Percentiles rank a stretch among this genome's conserved stretches.
These are phyloP conservation scores for Papilio polytes DNA, from an alignment of 1,140 invertebrate species.

Conservation along the genomic window DNA sequence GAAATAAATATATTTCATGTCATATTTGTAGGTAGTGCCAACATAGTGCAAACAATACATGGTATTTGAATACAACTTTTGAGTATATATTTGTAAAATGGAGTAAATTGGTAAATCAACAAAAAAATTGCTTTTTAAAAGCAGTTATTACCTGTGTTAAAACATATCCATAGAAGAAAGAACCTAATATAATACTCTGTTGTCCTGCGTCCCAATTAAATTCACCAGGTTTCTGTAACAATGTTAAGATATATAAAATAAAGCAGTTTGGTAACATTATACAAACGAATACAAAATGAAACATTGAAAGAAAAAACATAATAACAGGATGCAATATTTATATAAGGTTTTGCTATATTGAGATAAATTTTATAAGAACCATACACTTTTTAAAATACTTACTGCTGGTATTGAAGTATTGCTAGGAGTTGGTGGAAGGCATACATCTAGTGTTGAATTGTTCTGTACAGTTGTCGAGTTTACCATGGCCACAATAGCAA, in stretches of 20 bases:
- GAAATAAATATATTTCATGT: slow-evolving; percentile 35
- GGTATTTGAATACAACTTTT: too few species aligned
- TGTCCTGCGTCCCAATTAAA: slow-evolving; percentile 91
- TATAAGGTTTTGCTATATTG: background rate
- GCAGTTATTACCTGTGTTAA: slow-evolving; percentile 87
- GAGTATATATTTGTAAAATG: too few species aligned
- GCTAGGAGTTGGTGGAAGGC: slow-evolving; percentile 78
- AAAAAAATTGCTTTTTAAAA: slow-evolving; percentile 10
- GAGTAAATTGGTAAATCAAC: background rate
- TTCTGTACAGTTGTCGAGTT: slow-evolving; percentile 88
- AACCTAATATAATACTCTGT: slow-evolving; percentile 92
- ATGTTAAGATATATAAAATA: slow-evolving; percentile 9
- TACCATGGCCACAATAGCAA: slow-evolving; percentile 97
- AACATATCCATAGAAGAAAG: slow-evolving; percentile 95
- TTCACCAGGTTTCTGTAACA: slow-evolving; percentile 86
- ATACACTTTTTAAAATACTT: slow-evolving; percentile 57
- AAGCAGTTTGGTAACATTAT: too few species aligned
- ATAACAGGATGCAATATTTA: background rate
- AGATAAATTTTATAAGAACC: background rate
- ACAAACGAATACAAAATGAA: too few species aligned
- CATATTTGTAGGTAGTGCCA: background rate
- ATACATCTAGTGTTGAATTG: slow-evolving; percentile 86
- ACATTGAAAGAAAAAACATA: background rate
- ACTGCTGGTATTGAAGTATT: slow-evolving; percentile 86
- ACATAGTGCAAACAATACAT: too few species aligned